Evolutionary conservation across 1,140 invertebrate genomes (phyloP).

Genomic region (Kradibia gibbosae): DNA sequence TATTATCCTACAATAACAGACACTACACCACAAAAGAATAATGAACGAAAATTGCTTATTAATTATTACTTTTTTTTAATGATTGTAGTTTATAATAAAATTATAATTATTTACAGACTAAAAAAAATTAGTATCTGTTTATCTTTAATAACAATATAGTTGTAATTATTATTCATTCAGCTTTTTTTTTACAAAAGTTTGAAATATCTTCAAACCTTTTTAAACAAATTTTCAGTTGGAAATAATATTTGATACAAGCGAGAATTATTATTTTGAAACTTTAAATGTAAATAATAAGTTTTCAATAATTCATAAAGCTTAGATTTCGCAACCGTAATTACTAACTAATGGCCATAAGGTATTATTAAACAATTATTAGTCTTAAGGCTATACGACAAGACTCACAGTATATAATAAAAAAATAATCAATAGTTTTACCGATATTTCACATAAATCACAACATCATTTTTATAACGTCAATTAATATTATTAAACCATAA

Average conservation of each 20-base stretch:
- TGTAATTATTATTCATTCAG: no score
- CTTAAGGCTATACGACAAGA: neutral
- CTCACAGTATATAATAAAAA: slow-evolving; percentile 10
- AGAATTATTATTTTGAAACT: neutral
- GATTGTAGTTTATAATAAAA: neutral
- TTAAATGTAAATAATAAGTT: neutral
- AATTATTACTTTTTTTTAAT: neutral
- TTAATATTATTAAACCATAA: slow-evolving; percentile 20
- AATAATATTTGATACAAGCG: neutral
- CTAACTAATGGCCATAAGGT: neutral
- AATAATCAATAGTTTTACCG: slow-evolving; percentile 7
- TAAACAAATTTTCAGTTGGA: neutral
- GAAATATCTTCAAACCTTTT: neutral
- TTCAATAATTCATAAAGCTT: slow-evolving; percentile 4
- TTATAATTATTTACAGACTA: neutral
- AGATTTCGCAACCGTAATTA: neutral
- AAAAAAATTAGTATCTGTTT: neutral
- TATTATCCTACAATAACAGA: neutral
- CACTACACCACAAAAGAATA: neutral
- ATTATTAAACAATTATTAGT: neutral
- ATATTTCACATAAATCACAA: slow-evolving; percentile 27
- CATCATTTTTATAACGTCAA: neutral
- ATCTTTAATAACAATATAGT: neutral
- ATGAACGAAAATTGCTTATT: neutral
- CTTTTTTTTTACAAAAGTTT: no score